phyloP scores from a whole-genome alignment of 2,888 invertebrate species.

The Creontiades dilutus region DNA sequence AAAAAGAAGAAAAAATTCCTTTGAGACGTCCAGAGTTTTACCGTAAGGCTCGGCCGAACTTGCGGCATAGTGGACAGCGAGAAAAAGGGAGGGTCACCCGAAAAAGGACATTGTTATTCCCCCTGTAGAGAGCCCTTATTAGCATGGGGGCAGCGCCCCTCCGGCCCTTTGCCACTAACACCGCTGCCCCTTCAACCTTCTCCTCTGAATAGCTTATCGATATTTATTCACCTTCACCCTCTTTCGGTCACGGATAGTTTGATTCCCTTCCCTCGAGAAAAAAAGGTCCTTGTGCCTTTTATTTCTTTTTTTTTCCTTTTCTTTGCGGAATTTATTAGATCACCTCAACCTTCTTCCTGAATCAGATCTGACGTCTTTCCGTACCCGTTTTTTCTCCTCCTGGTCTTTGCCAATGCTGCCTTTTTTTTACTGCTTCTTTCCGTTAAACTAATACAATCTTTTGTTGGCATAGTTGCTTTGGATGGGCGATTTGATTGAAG shows the following conservation, averaged over 20 bases:
- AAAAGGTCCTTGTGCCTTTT: constrained; percentile 41
- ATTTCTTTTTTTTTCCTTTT: background rate
- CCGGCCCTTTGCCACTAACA: constrained; percentile 33
- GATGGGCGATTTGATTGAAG: too few species aligned
- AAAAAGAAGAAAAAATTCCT: background rate
- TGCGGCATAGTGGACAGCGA: constrained; percentile 34
- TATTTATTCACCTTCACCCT: constrained; percentile 72
- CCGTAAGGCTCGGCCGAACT: background rate
- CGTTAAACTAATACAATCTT: too few species aligned
- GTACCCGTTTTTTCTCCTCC: background rate
- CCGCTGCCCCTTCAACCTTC: constrained; percentile 40
- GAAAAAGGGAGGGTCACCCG: constrained; percentile 25
- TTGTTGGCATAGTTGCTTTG: too few species aligned
- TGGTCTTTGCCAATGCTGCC: background rate
- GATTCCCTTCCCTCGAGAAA: constrained; percentile 49
- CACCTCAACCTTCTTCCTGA: constrained; percentile 55
- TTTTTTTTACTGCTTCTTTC: background rate
- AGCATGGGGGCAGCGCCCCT: constrained; percentile 63
- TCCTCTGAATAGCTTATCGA: constrained; percentile 72
- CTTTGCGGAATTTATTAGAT: constrained; percentile 64
- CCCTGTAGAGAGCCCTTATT: constrained; percentile 55
- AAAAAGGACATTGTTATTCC: constrained; percentile 65
- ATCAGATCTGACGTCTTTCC: constrained; percentile 62
- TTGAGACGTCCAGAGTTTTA: background rate
- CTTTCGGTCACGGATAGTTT: constrained; percentile 69